Percentiles rank a stretch among this genome's conserved stretches.
phyloP scores from a whole-genome alignment of 1,140 invertebrate genomes.

The Papilio dardanus region DNA sequence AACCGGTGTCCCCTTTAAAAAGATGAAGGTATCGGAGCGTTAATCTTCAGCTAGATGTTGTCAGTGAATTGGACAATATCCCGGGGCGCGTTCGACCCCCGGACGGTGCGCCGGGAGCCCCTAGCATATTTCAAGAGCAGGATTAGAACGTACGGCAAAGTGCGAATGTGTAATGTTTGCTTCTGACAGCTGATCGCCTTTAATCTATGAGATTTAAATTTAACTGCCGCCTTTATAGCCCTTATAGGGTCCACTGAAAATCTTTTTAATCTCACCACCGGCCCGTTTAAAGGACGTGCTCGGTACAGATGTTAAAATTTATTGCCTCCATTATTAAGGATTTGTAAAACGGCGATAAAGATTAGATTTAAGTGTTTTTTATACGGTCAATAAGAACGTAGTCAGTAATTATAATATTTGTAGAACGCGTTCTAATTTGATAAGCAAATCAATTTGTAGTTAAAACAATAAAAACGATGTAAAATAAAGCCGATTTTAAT shows the following conservation, averaged over 20 bases:
- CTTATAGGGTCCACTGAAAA: constrained; percentile 44
- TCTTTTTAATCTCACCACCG: constrained; percentile 67
- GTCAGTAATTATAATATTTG: not conserved
- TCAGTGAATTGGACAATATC: constrained; percentile 64
- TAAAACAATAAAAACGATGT: not conserved
- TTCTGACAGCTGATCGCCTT: constrained; percentile 70
- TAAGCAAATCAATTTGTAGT: not conserved
- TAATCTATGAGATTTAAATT: constrained; percentile 71
- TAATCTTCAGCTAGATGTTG: constrained; percentile 60
- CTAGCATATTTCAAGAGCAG: constrained; percentile 77
- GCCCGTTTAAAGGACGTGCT: constrained; percentile 41
- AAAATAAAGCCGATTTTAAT: too few species aligned
- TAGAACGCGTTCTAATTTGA: not conserved
- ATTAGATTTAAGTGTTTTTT: constrained; percentile 13
- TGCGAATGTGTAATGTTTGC: constrained; percentile 74
- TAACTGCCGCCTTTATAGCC: constrained; percentile 61
- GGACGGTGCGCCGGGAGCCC: constrained; percentile 37
- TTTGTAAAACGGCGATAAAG: constrained; percentile 11
- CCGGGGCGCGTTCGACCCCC: constrained; percentile 48
- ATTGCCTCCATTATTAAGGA: constrained; percentile 37
- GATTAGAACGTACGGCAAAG: constrained; percentile 69
- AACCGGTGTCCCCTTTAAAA: constrained; percentile 41
- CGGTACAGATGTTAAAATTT: constrained; percentile 48
- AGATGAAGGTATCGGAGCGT: constrained; percentile 47
- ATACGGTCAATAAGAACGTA: not conserved